Percentiles rank a stretch among this genome's conserved stretches.
These are phyloP conservation scores for Numenius phaeopus DNA, from an alignment of 2,797 vertebrate species.

Conservation along the genomic window DNA sequence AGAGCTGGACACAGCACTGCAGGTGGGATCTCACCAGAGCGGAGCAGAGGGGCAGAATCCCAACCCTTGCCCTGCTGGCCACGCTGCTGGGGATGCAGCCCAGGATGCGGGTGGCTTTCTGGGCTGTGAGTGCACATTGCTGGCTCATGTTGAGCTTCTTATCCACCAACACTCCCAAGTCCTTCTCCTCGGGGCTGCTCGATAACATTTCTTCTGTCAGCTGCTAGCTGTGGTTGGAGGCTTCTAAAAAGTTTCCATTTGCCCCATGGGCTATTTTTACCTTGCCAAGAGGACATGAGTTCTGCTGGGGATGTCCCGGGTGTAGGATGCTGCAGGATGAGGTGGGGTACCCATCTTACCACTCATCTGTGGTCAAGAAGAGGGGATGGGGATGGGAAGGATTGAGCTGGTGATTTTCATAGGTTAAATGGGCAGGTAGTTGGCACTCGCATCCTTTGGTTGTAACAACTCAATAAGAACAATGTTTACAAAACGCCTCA, in stretches of 20 bases:
- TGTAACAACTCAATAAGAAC: background rate
- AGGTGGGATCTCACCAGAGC: no score
- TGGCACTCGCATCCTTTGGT: constrained; percentile 7
- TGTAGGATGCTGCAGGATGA: background rate
- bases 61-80: no score
- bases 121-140: no score
- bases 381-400: background rate
- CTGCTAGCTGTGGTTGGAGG: background rate
- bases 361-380: background rate
- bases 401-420: background rate
- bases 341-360: background rate
- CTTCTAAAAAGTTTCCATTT: background rate
- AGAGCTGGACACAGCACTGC: no score
- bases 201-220: background rate
- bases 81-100: no score
- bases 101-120: no score
- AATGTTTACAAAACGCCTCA: background rate
- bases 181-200: no score
- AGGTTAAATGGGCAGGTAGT: background rate
- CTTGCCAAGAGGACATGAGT: background rate
- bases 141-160: no score
- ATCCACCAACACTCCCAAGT: no score
- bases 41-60: no score
- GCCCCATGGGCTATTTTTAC: background rate
- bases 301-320: background rate